A percentile compares a stretch with the other conserved stretches of the same genome.
Conservation (phyloP, 2,888 invertebrate genomes). For the Empis livida region DNA sequence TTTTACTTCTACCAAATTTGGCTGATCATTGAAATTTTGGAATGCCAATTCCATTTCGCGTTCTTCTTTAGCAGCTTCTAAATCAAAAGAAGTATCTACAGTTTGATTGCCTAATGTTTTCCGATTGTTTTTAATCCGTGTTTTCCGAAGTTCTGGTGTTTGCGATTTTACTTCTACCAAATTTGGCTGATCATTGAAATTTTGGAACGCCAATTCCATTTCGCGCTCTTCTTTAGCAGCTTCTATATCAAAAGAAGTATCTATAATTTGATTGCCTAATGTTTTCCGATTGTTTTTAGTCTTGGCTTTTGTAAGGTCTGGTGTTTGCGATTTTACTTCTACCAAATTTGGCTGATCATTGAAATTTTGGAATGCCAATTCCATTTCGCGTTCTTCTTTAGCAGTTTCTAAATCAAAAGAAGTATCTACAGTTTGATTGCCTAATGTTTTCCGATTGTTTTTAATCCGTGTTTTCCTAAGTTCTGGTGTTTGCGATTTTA, state of each 20-base stretch:
- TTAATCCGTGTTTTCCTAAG: neutral
- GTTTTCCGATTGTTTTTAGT: slow-evolving; percentile 1
- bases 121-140: neutral
- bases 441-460: slow-evolving; percentile 7
- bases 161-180: neutral
- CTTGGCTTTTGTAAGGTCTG: neutral
- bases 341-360: neutral
- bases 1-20: neutral
- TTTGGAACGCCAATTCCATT: slow-evolving; percentile 1
- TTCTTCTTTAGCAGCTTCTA: slow-evolving; percentile 5
- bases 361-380: slow-evolving; percentile 8
- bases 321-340: slow-evolving; percentile 1
- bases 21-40: slow-evolving; percentile 7
- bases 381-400: slow-evolving; percentile 4
- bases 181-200: neutral
- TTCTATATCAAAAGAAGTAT: slow-evolving; percentile 2
- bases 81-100: neutral
- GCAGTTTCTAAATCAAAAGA: slow-evolving; percentile 4
- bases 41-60: slow-evolving; percentile 7
- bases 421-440: neutral
- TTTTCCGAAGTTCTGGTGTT: neutral
- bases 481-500: slow-evolving; percentile 4
- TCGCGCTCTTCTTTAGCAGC: slow-evolving; percentile 4
- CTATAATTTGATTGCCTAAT: neutral
- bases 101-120: neutral